These are phyloP conservation scores for Pocillopora damicornis DNA, from an alignment of 64 coral and sea anemone species.

Conservation along the genomic window DNA sequence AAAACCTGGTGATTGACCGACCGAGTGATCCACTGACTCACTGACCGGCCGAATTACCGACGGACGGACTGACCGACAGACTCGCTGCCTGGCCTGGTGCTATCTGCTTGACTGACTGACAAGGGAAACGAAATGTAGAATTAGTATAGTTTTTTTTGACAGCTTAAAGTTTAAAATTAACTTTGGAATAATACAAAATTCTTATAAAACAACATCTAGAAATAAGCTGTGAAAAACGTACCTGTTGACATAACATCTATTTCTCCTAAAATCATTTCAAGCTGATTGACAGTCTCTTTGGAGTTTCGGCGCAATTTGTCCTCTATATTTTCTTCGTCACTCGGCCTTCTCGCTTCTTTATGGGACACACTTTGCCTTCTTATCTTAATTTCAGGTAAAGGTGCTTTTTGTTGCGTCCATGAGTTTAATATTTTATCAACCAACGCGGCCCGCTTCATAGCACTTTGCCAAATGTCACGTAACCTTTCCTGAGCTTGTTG, in stretches of 20 bases:
- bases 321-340: background rate
- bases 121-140: no score
- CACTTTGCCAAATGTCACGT: slow-evolving; percentile 66
- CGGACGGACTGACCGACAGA: background rate
- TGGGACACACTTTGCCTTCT: slow-evolving; percentile 24
- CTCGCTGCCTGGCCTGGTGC: background rate
- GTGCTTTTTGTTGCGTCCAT: background rate
- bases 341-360: background rate
- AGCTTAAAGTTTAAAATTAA: background rate
- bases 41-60: no score
- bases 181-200: background rate
- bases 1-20: background rate
- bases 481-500: slow-evolving; percentile 55
- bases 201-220: background rate
- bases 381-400: slow-evolving; percentile 19
- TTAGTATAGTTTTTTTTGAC: no score
- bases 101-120: background rate
- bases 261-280: slow-evolving; percentile 30
- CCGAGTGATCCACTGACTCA: background rate
- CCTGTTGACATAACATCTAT: slow-evolving; percentile 43
- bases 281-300: background rate
- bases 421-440: slow-evolving; percentile 61
- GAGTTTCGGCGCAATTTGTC: background rate
- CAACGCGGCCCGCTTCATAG: slow-evolving; percentile 59
- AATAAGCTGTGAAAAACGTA: background rate